phyloP scores from a whole-genome alignment of 1,140 invertebrate genomes.

The Oscheius sp. region DNA sequence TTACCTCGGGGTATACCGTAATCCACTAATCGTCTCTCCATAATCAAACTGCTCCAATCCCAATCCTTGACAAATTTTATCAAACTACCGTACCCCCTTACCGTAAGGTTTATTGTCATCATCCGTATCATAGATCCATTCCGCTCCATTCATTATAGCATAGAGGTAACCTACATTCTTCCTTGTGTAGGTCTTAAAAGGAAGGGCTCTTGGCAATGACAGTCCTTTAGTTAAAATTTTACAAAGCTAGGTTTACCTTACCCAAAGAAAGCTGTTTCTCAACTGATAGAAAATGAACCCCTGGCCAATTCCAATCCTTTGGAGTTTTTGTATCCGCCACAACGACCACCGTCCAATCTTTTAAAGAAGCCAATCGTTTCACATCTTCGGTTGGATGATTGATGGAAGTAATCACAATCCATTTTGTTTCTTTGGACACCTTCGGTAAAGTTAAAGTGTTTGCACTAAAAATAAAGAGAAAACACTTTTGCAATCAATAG shows the following conservation, averaged over 20 bases:
- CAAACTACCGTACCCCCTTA: background rate
- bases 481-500: too few relatives aligned
- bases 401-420: constrained; percentile 39
- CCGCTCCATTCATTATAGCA: constrained; percentile 43
- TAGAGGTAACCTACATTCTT: constrained; percentile 51
- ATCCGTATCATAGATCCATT: constrained; percentile 40
- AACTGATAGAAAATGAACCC: constrained; percentile 32
- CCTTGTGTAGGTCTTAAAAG: constrained; percentile 43
- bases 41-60: constrained; percentile 32
- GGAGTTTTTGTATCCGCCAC: constrained; percentile 41
- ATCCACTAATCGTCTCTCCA: background rate
- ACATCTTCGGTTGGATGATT: constrained; percentile 30
- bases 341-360: constrained; percentile 37
- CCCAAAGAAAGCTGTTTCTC: constrained; percentile 28
- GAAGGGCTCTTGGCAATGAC: background rate
- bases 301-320: constrained; percentile 8
- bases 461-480: too few relatives aligned
- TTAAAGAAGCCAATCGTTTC: constrained; percentile 5
- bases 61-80: background rate
- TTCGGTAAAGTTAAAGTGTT: too few relatives aligned
- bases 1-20: background rate
- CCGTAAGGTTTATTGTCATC: constrained; percentile 31
- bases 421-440: too few relatives aligned
- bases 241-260: background rate
- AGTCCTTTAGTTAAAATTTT: too few relatives aligned